These are phyloP conservation scores for Phoebastria nigripes DNA, from an alignment of 2,797 vertebrate species.

Conservation along the genomic window DNA sequence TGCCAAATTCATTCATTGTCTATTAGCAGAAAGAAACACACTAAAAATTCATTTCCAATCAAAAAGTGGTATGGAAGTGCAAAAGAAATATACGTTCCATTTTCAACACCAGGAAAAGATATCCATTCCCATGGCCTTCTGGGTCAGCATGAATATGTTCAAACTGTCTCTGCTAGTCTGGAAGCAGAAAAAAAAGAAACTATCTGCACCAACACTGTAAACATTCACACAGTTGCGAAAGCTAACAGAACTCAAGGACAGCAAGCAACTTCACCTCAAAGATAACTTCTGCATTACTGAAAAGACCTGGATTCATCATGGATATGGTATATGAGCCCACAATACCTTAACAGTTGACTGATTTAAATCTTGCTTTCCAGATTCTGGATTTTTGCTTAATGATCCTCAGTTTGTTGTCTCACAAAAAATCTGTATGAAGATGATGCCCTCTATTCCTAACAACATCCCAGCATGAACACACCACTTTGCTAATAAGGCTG, in stretches of 20 bases:
- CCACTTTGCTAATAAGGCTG: neutral
- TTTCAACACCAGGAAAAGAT: neutral
- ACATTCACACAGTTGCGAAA: neutral
- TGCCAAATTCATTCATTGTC: neutral
- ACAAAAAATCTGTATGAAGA: neutral
- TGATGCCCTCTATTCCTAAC: neutral
- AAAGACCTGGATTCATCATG: neutral
- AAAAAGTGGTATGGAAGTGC: neutral
- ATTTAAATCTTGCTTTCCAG: slow-evolving; percentile 38
- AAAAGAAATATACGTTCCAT: neutral
- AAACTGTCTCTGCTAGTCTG: neutral
- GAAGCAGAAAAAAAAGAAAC: neutral
- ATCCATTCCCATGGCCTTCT: neutral
- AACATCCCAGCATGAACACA: neutral
- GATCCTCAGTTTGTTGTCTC: slow-evolving; percentile 5
- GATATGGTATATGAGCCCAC: neutral
- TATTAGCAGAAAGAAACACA: neutral
- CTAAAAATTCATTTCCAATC: neutral
- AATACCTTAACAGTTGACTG: slow-evolving; percentile 16
- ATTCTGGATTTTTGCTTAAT: slow-evolving; percentile 36
- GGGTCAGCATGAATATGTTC: neutral
- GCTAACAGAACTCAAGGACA: neutral
- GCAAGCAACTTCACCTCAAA: slow-evolving; percentile 13
- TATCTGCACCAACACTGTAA: neutral
- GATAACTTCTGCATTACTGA: neutral